phyloP scores from a whole-genome alignment of 2,888 invertebrate genomes.

The Euzophera pinguis region DNA sequence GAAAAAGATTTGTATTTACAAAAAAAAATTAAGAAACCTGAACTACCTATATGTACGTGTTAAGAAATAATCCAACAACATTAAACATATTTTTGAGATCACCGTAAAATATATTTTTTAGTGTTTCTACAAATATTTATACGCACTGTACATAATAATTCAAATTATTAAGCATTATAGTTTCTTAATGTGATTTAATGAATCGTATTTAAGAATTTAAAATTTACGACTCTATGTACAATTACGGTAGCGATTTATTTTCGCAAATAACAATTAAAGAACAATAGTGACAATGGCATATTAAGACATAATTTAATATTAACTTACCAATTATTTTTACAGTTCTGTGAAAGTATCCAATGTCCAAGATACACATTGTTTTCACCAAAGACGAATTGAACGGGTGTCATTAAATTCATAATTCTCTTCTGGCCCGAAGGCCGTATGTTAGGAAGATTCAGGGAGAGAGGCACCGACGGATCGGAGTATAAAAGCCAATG shows the following conservation, averaged over 20 bases:
- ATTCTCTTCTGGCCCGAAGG: conserved; percentile 76
- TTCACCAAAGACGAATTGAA: conserved; percentile 73
- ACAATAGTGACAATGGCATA: neutral
- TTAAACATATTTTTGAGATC: too few relatives aligned
- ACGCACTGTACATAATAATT: too few relatives aligned
- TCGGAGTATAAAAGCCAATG: conserved; percentile 66
- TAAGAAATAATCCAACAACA: too few relatives aligned
- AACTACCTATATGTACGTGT: too few relatives aligned
- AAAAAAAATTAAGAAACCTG: too few relatives aligned
- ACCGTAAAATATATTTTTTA: too few relatives aligned
- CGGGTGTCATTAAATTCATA: conserved; percentile 77
- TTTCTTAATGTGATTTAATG: too few relatives aligned
- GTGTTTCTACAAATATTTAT: too few relatives aligned
- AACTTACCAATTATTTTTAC: conserved; percentile 24
- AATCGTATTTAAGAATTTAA: too few relatives aligned
- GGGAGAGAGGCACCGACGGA: conserved; percentile 72
- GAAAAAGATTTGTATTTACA: too few relatives aligned
- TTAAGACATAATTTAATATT: conserved; percentile 17
- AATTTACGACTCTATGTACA: neutral
- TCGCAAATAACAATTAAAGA: neutral
- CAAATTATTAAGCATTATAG: too few relatives aligned
- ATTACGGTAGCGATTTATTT: neutral
- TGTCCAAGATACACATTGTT: conserved; percentile 65
- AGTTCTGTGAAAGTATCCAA: conserved; percentile 57
- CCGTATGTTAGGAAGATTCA: conserved; percentile 76